Conservation (phyloP, 53 echinoderm and acorn worm genomes). For the Echinometra lucunter region DNA sequence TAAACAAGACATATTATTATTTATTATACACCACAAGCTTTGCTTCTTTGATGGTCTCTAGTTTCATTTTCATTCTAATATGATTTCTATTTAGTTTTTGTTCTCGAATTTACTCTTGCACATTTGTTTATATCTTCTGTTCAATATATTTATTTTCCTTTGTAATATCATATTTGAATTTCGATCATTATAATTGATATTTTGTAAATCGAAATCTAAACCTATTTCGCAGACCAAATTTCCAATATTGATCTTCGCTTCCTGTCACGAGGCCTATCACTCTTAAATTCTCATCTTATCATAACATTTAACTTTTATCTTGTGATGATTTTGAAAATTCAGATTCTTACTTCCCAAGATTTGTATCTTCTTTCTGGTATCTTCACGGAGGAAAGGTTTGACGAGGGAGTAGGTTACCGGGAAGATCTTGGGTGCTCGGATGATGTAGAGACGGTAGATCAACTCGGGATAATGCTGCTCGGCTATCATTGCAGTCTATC, state of each 20-base stretch:
- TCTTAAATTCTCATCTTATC: background rate
- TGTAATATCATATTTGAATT: no score
- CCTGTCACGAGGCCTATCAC: background rate
- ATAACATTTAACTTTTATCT: background rate
- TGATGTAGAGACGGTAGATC: slow-evolving; percentile 68
- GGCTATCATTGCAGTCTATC: slow-evolving; percentile 66
- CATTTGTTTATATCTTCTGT: no score
- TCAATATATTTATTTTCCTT: no score
- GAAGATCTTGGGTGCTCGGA: slow-evolving; percentile 79
- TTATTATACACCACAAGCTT: no score
- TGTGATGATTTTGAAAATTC: background rate
- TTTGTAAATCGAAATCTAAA: no score
- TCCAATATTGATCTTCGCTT: background rate
- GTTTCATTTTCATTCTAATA: no score
- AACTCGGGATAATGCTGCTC: slow-evolving; percentile 84
- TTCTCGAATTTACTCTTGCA: no score
- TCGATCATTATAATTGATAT: no score
- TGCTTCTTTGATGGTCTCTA: no score
- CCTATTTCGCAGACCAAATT: background rate
- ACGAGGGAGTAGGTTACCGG: slow-evolving; percentile 71
- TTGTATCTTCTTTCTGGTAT: slow-evolving; percentile 54
- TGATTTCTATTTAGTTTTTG: no score
- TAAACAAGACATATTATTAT: no score
- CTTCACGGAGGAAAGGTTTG: slow-evolving; percentile 73
- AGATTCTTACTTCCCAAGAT: slow-evolving; percentile 49